phyloP scores from a whole-genome alignment of 2,113 vertebrate genomes.

The Lathamus discolor region DNA sequence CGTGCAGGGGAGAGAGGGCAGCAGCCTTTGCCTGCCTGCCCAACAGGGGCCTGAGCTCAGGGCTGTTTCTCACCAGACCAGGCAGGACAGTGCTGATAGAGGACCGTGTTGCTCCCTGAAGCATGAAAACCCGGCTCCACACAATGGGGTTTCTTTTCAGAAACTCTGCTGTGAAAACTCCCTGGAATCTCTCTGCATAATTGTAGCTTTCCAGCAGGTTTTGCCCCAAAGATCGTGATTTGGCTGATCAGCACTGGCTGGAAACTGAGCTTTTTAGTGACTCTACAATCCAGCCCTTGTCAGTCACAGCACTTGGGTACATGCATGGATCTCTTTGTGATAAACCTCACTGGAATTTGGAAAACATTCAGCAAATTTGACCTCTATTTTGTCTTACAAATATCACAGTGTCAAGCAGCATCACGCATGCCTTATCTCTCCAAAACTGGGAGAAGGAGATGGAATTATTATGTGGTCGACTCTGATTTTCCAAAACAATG shows the following conservation, averaged over 20 bases:
- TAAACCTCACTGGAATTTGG: conserved; percentile 68
- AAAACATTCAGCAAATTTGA: conserved; percentile 64
- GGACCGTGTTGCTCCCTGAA: neutral
- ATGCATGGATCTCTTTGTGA: conserved; percentile 59
- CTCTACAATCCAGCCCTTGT: conserved; percentile 38
- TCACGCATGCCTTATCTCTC: conserved; percentile 31
- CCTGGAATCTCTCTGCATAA: neutral
- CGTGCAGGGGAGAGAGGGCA: neutral
- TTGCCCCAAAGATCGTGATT: neutral
- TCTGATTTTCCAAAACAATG: conserved; percentile 43
- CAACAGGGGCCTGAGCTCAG: neutral
- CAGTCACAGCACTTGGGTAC: conserved; percentile 22
- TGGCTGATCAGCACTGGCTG: neutral
- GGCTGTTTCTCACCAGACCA: neutral
- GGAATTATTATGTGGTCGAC: conserved; percentile 45
- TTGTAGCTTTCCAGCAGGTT: neutral
- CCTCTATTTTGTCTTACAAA: conserved; percentile 69
- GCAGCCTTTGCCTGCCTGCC: neutral
- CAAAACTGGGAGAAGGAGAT: conserved; percentile 10
- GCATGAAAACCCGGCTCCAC: neutral
- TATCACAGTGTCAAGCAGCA: conserved; percentile 62
- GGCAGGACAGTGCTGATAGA: neutral
- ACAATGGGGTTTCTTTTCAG: neutral
- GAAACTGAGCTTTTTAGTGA: conserved; percentile 25
- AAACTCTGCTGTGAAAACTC: neutral